Evolutionary conservation across 2,888 invertebrate genomes (phyloP), one percentile per base, ranked within the genome.

Genomic region (Spisula subtruncata): DNA sequence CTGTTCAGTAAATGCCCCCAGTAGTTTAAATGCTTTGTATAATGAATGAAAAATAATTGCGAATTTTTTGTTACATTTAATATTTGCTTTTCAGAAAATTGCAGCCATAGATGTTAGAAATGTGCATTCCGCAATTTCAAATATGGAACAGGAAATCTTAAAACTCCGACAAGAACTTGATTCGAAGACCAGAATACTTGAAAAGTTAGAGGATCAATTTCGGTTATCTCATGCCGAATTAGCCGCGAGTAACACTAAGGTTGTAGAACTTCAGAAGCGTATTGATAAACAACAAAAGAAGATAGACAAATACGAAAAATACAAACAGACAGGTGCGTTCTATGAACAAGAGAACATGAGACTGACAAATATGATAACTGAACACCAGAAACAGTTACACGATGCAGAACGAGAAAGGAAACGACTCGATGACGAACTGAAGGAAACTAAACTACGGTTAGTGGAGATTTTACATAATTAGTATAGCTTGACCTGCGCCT

Each of bases 361-460:
- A 66, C 25, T 66, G 60, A 66, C 2, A 10, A 25, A n/a, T 10
- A 25, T n/a, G 10, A 66, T 25, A 66, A n/a, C n/a, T 66, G 25
- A 25, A 4, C n/a, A n/a, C 5, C 60, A 66, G 60, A 25, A 25
- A 12, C 10, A 66, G n/a, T 66, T 66, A 25, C 60, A 12, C n/a
- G 4, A 66, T 25, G n/a, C 25, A 25, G 60, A 25, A 5, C 0
- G 5, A 66, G 81, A 81, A 5, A 81, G 51, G 54, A 29, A 14
- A 29, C n/a, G 51, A 51, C 29, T 81, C 32, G 54, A 51, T 29
- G 54, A 25, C 46, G 81, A 81, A 20, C 41, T 81, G 14, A 81
- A 29, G 14, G 81, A 81, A 54, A 32, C 81, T 10, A 81, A 81
- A 25, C 51, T 48, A 16, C 81, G 81, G 81, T 81, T 48, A 46